Percentiles rank a stretch among this genome's conserved stretches.
Conservation (phyloP, 2,797 vertebrate species). For the Nannoperca obscura region DNA sequence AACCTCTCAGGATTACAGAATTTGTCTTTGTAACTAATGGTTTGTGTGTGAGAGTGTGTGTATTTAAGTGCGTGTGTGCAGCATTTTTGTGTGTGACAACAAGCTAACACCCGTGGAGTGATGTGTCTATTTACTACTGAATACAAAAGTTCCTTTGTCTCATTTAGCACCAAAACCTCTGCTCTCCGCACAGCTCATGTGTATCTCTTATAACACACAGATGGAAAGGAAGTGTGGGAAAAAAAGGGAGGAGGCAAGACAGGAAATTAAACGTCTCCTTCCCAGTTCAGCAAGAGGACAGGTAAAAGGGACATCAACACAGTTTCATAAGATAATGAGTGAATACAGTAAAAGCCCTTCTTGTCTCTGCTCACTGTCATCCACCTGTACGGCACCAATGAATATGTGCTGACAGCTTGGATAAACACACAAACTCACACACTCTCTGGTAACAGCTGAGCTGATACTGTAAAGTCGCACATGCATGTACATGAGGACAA, state of each 20-base stretch:
- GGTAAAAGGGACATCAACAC: background rate
- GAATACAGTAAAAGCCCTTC: conserved; percentile 22
- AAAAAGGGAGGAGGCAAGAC: background rate
- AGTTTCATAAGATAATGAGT: background rate
- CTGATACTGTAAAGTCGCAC: conserved; percentile 25
- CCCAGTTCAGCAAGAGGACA: conserved; percentile 31
- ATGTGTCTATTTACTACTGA: conserved; percentile 53
- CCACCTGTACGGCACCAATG: conserved; percentile 35
- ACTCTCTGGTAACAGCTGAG: conserved; percentile 29
- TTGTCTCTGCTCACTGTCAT: conserved; percentile 10
- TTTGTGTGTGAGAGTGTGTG: conserved; percentile 24
- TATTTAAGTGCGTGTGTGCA: conserved; percentile 19
- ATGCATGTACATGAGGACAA: conserved; percentile 22
- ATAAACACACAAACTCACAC: conserved; percentile 44
- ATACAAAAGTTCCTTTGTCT: conserved; percentile 59
- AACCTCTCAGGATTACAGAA: conserved; percentile 53
- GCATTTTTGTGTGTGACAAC: conserved; percentile 38
- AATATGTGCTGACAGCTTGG: conserved; percentile 41
- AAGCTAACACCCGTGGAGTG: conserved; percentile 38
- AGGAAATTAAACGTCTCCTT: conserved; percentile 44
- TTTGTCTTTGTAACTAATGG: conserved; percentile 32
- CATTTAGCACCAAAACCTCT: conserved; percentile 26
- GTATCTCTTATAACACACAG: conserved; percentile 8
- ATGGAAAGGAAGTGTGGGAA: conserved; percentile 1
- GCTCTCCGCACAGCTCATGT: conserved; percentile 29